These are phyloP conservation scores for Stichodactyla helianthus DNA, from an alignment of 64 coral and sea anemone species.

Conservation along the genomic window DNA sequence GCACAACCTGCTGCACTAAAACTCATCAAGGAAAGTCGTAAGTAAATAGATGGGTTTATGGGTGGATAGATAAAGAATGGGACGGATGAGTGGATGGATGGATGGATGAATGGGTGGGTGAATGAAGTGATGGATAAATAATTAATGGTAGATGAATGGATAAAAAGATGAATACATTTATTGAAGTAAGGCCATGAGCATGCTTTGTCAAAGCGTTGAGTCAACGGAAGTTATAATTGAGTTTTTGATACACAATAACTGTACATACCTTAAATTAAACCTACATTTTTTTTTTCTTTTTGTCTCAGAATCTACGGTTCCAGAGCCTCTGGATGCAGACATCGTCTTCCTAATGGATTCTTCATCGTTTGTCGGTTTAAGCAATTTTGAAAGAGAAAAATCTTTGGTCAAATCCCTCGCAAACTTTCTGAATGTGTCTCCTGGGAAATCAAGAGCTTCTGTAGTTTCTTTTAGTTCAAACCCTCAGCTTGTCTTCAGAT, in stretches of 20 bases:
- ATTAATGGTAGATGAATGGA: background rate
- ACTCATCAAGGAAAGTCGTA: constrained; percentile 61
- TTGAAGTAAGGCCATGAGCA: background rate
- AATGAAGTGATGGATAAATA: background rate
- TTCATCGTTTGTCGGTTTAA: constrained; percentile 30
- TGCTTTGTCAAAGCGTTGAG: background rate
- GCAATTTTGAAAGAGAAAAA: constrained; percentile 51
- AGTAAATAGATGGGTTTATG: background rate
- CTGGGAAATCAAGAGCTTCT: constrained; percentile 54
- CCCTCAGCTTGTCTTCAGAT: constrained; percentile 21
- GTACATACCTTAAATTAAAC: background rate
- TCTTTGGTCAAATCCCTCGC: constrained; percentile 60
- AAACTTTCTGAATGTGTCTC: constrained; percentile 24
- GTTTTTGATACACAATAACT: no score
- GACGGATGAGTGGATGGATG: no score
- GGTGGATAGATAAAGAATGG: no score
- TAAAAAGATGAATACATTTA: background rate
- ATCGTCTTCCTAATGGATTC: constrained; percentile 73
- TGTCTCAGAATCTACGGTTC: constrained; percentile 28
- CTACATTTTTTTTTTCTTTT: background rate
- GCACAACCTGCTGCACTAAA: constrained; percentile 23
- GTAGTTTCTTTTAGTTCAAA: constrained; percentile 44
- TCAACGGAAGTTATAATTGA: no score
- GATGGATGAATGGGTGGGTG: no score
- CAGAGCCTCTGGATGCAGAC: constrained; percentile 38